Evolutionary conservation across 1,140 invertebrate species (phyloP).

Genomic region (Myzus persicae): DNA sequence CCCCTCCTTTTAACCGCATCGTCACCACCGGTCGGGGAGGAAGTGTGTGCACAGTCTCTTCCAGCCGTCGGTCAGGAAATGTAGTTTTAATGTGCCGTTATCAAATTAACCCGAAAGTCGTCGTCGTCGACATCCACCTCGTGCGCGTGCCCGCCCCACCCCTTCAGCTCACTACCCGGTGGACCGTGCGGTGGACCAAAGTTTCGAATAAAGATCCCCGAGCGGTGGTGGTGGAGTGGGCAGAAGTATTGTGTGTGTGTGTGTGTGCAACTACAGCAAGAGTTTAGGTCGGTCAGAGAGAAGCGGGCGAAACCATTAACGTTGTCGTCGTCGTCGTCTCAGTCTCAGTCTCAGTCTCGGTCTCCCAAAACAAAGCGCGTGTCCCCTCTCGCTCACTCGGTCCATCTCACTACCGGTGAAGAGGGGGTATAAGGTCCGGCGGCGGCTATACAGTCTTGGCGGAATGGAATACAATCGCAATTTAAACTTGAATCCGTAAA

Average conservation of each 20-base stretch:
- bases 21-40: not conserved
- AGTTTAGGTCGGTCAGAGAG: constrained; percentile 54
- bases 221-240: not conserved
- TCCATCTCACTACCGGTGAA: not conserved
- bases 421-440: constrained; percentile 44
- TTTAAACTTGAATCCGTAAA: constrained; percentile 58
- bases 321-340: constrained; percentile 38
- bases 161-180: not conserved
- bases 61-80: constrained; percentile 56
- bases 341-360: not conserved
- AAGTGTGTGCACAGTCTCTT: constrained; percentile 27
- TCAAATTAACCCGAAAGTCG: constrained; percentile 57
- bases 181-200: constrained; percentile 34
- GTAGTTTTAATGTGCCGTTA: constrained; percentile 58
- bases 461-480: constrained; percentile 55
- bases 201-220: constrained; percentile 42
- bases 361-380: constrained; percentile 38
- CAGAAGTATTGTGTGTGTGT: not conserved
- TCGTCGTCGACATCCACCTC: constrained; percentile 52
- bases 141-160: not conserved
- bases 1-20: not conserved
- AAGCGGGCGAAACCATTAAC: constrained; percentile 49
- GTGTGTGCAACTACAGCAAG: not conserved
- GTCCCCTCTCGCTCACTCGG: not conserved
- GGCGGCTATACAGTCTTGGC: not conserved